Base-by-base conservation (phyloP, 2,888 invertebrate genomes). In the Himalopsyche kuldschensis region DNA sequence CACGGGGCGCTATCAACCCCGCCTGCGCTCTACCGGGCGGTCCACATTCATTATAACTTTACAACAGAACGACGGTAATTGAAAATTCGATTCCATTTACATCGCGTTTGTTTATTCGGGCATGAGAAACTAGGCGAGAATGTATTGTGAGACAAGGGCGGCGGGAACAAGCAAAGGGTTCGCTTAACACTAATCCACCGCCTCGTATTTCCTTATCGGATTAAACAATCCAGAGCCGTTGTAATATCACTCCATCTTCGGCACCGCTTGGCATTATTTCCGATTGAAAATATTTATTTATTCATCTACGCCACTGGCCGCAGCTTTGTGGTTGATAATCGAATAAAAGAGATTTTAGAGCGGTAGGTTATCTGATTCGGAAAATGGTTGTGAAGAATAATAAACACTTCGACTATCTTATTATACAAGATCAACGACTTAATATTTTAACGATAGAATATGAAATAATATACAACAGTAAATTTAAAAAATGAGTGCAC, bases 11-110 rank as follows among this genome's bases (percentile, higher is more conserved):
- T 83, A 84, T 84, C 81, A 81, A 48, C 46, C 32, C 31, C 46
- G 48, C 82, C 69, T 78, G 46, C 48, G 48, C 63, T 69, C 69
- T 78, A 10, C 63, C 82, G 82, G 78, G 80, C 17, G 30, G 35
- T 63, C 76, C 82, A 78, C 81, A 79, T 84, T 80, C 82, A 83
- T 84, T 84, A 80, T 83, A 86, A 86, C 85, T 86, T 86, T 82
- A 85, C 84, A 69, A 85, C 85, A 86, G 84, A 84, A 85, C 85
- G 85, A 84, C 85, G 84, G 85, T 86, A 86, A 86, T 85, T 86
- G 86, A 86, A 86, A 86, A 86, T 85, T 86, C 83, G 86, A 86
- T 86, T 86, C 86, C 86, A 86, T 86, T 86, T 86, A 85, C 82
- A 83, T 83, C 83, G 84, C 80, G 84, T 83, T 85, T 86, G 86